Conservation (phyloP, 2,888 invertebrate genomes). For the Odontocolon sp. region DNA sequence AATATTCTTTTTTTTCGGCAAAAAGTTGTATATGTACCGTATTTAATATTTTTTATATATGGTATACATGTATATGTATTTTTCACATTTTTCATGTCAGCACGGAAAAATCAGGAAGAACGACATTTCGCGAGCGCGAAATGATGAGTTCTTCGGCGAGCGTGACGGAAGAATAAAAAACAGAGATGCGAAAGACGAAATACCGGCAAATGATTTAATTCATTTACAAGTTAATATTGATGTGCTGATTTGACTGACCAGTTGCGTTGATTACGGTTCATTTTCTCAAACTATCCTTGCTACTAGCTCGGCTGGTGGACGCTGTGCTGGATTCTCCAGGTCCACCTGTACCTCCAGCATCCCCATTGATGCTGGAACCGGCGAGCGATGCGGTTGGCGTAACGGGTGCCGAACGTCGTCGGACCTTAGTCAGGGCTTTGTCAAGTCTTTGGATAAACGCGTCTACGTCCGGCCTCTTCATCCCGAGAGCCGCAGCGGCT, state of each 20-base stretch:
- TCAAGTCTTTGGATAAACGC: constrained; percentile 85
- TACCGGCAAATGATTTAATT: constrained; percentile 60
- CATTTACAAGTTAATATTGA: constrained; percentile 75
- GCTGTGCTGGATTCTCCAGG: constrained; percentile 78
- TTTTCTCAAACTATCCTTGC: constrained; percentile 79
- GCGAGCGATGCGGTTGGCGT: constrained; percentile 78
- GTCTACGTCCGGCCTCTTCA: constrained; percentile 86
- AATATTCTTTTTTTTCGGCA: too few relatives aligned
- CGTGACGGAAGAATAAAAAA: constrained; percentile 9
- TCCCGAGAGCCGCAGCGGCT: constrained; percentile 88
- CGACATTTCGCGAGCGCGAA: too few relatives aligned
- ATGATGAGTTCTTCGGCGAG: neutral
- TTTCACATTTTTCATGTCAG: neutral
- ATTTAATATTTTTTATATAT: too few relatives aligned
- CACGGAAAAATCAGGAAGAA: too few relatives aligned
- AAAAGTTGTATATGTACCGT: too few relatives aligned
- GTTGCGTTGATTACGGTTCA: constrained; percentile 80
- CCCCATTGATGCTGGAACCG: constrained; percentile 78
- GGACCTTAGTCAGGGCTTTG: constrained; percentile 82
- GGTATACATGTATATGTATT: too few relatives aligned
- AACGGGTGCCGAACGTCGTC: constrained; percentile 76
- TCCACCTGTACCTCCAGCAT: constrained; percentile 74
- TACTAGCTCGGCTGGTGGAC: constrained; percentile 78
- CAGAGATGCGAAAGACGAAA: constrained; percentile 27
- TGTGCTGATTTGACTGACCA: constrained; percentile 79